A percentile compares a stretch with the other conserved stretches of the same genome.
Evolutionary conservation across 1,140 invertebrate species (phyloP).

Genomic region (Akabosia matsudoensis): DNA sequence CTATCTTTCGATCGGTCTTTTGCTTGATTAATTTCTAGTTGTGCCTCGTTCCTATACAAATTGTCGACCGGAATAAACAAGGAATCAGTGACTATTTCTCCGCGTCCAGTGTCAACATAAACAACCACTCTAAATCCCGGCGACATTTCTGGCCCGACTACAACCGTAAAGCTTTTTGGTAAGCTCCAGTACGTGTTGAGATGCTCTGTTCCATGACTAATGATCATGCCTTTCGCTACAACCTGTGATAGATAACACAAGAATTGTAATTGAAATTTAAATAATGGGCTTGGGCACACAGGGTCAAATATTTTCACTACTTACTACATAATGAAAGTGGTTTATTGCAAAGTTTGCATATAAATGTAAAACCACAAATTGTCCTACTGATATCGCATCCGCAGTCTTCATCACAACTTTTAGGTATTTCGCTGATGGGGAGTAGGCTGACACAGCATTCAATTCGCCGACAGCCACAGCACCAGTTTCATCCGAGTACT

Average conservation of each 20-base stretch:
- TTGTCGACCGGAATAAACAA: conserved; percentile 60
- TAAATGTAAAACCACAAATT: conserved; percentile 57
- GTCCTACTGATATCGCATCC: conserved; percentile 50
- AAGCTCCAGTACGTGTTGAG: conserved; percentile 46
- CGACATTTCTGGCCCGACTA: conserved; percentile 58
- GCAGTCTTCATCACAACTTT: conserved; percentile 48
- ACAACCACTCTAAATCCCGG: conserved; percentile 60
- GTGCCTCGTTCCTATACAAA: conserved; percentile 53
- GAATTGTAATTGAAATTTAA: background rate
- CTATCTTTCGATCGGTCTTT: conserved; percentile 53
- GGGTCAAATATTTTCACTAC: background rate
- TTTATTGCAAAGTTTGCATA: conserved; percentile 53
- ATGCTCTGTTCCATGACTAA: conserved; percentile 50
- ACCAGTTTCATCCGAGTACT: conserved; percentile 49
- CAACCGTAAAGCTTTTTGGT: conserved; percentile 53
- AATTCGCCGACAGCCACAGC: conserved; percentile 47
- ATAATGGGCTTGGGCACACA: too few species aligned
- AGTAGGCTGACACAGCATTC: conserved; percentile 48
- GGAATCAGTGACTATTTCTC: conserved; percentile 58
- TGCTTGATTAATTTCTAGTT: conserved; percentile 51
- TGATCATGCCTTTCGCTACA: conserved; percentile 54
- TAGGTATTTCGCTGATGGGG: conserved; percentile 49
- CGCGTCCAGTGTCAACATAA: conserved; percentile 54
- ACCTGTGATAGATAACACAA: conserved; percentile 48
- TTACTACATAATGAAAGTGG: conserved; percentile 55